Evolutionary conservation across 2,888 invertebrate species (phyloP).

Genomic region (Andrena marginata): DNA sequence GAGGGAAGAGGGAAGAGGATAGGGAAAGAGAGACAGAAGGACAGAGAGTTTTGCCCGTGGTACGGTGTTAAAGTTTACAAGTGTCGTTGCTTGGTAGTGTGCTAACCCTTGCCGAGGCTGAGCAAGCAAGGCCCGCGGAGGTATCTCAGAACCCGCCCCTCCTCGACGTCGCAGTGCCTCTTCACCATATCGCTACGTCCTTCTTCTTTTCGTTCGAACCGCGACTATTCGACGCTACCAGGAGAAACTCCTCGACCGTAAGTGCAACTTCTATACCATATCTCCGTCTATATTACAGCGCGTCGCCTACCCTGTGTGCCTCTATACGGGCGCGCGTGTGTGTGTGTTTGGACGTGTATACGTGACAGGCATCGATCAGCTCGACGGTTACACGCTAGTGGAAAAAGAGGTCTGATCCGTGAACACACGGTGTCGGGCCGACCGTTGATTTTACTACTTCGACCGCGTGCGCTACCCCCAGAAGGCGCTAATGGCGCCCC

Average conservation of each 20-base stretch:
- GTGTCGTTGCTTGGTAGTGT: constrained; percentile 71
- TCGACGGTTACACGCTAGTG: constrained; percentile 21
- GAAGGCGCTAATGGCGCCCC: constrained; percentile 64
- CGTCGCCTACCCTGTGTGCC: neutral
- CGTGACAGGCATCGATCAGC: neutral
- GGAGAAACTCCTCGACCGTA: constrained; percentile 69
- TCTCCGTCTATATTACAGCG: neutral
- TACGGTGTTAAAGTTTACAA: constrained; percentile 64
- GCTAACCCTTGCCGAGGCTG: constrained; percentile 66
- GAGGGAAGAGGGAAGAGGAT: constrained; percentile 5
- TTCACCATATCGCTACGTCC: constrained; percentile 70
- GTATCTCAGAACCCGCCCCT: constrained; percentile 74
- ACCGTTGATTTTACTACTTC: constrained; percentile 65
- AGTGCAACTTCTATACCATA: constrained; percentile 36
- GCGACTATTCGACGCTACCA: constrained; percentile 64
- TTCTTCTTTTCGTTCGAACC: constrained; percentile 67
- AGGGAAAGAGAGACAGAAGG: constrained; percentile 8
- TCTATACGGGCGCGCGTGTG: neutral
- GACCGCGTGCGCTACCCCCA: constrained; percentile 54
- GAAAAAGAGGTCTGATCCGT: constrained; percentile 18
- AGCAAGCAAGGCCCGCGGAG: constrained; percentile 73
- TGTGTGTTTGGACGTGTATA: neutral
- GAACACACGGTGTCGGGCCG: constrained; percentile 38
- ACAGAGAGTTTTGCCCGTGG: constrained; percentile 40
- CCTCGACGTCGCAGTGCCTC: constrained; percentile 74